Evolutionary conservation across 2,888 invertebrate species (phyloP).

Genomic region (Ochropleura plecta): DNA sequence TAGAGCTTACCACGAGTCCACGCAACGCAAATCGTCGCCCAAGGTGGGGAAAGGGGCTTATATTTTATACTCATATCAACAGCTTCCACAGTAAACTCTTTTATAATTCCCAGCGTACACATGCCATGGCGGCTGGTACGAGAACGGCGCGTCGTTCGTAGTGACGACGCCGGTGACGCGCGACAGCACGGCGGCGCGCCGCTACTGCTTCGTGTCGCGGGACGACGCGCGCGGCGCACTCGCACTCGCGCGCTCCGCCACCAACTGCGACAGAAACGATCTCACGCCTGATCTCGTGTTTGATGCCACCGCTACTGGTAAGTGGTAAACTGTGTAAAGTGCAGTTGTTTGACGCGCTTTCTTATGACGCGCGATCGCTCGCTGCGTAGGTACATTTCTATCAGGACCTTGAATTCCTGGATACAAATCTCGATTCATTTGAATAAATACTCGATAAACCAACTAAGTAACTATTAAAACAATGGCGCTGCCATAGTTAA

Average conservation of each 20-base stretch:
- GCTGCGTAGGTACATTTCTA: neutral
- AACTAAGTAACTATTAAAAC: neutral
- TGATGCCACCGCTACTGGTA: conserved; percentile 93
- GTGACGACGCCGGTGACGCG: conserved; percentile 94
- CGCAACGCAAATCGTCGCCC: neutral
- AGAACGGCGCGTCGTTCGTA: conserved; percentile 96
- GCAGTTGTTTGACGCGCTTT: too few species aligned
- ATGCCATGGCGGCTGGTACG: conserved; percentile 97
- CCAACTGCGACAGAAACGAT: conserved; percentile 91
- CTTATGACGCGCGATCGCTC: neutral
- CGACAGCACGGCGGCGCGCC: conserved; percentile 92
- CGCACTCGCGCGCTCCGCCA: conserved; percentile 91
- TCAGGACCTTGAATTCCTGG: neutral
- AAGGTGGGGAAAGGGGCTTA: too few species aligned
- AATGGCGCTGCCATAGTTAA: neutral
- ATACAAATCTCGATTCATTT: too few species aligned
- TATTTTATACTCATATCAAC: neutral
- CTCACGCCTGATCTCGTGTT: conserved; percentile 91
- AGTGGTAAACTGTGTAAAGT: conserved; percentile 13
- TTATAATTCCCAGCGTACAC: conserved; percentile 92
- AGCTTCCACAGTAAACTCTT: neutral
- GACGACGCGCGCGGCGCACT: conserved; percentile 91
- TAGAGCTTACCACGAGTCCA: neutral
- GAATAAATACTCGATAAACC: too few species aligned
- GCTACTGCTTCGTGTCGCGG: conserved; percentile 95